Percentiles rank a stretch among this genome's conserved stretches.
phyloP scores from a whole-genome alignment of 2,888 invertebrate species.

The Thera britannica region DNA sequence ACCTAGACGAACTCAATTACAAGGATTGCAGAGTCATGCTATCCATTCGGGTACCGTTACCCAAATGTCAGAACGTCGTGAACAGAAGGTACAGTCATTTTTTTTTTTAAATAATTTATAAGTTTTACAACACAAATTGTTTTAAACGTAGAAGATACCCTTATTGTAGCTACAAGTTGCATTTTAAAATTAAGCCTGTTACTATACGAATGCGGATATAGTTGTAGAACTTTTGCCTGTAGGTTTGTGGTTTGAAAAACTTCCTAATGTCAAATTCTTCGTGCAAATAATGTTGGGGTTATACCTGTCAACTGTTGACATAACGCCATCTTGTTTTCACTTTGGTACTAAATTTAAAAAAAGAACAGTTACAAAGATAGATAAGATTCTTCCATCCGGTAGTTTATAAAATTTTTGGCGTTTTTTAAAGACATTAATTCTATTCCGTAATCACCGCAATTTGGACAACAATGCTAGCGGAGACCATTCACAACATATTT shows the following conservation, averaged over 20 bases:
- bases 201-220: too few species aligned
- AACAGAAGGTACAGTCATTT: not conserved
- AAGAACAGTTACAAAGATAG: not conserved
- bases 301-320: not conserved
- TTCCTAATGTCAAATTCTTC: too few species aligned
- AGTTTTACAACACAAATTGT: too few species aligned
- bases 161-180: too few species aligned
- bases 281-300: too few species aligned
- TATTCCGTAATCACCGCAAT: slow-evolving; percentile 62
- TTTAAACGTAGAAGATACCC: too few species aligned
- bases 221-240: too few species aligned
- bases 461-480: slow-evolving; percentile 62
- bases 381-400: not conserved
- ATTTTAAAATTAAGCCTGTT: too few species aligned
- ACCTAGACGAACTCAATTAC: slow-evolving; percentile 68
- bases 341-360: not conserved
- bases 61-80: slow-evolving; percentile 48
- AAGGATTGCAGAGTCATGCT: slow-evolving; percentile 76
- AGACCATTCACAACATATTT: slow-evolving; percentile 62
- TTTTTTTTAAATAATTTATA: too few species aligned
- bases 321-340: not conserved
- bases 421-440: slow-evolving; percentile 32
- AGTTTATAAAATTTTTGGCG: slow-evolving; percentile 14
- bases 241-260: too few species aligned
- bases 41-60: slow-evolving; percentile 74